These are phyloP conservation scores for Nematostella vectensis DNA, from an alignment of 92 coral and sea anemone species.

Conservation along the genomic window DNA sequence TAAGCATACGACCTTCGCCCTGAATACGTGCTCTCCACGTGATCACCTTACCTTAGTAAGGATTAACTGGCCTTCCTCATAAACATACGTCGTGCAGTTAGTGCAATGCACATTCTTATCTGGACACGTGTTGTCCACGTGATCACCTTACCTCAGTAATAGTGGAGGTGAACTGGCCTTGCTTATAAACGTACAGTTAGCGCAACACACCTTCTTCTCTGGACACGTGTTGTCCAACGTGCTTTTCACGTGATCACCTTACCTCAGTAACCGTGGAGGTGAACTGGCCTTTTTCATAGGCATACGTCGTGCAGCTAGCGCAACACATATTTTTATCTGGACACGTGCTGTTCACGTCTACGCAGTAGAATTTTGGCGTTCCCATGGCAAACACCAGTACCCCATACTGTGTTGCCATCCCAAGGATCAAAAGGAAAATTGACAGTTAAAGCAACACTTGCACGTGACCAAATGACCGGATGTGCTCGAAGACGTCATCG, in stretches of 20 bases:
- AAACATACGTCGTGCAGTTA: constrained; percentile 28
- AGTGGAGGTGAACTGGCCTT: too few relatives aligned
- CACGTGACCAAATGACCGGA: constrained; percentile 21
- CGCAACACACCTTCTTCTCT: constrained; percentile 18
- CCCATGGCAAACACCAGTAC: constrained; percentile 34
- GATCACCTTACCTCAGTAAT: constrained; percentile 38
- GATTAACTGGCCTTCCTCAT: constrained; percentile 30
- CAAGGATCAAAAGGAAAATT: constrained; percentile 8
- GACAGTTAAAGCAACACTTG: constrained; percentile 21
- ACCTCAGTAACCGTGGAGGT: constrained; percentile 37
- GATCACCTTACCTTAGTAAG: constrained; percentile 34
- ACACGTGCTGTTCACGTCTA: constrained; percentile 15
- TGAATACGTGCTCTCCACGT: too few relatives aligned
- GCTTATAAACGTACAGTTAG: too few relatives aligned
- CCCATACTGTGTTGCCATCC: constrained; percentile 21
- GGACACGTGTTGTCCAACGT: constrained; percentile 12
- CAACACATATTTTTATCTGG: constrained; percentile 20
- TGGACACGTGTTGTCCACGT: constrained; percentile 9
- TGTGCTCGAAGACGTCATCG: constrained; percentile 32
- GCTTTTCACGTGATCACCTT: too few relatives aligned
- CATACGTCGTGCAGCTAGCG: constrained; percentile 22
- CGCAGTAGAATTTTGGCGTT: constrained; percentile 27
- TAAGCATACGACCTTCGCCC: too few relatives aligned
- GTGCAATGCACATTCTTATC: constrained; percentile 19
- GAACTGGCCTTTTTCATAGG: constrained; percentile 31